A percentile compares a stretch with the other conserved stretches of the same genome.
Conservation (phyloP, 2,888 invertebrate genomes). For the Macrosiphum euphorbiae region DNA sequence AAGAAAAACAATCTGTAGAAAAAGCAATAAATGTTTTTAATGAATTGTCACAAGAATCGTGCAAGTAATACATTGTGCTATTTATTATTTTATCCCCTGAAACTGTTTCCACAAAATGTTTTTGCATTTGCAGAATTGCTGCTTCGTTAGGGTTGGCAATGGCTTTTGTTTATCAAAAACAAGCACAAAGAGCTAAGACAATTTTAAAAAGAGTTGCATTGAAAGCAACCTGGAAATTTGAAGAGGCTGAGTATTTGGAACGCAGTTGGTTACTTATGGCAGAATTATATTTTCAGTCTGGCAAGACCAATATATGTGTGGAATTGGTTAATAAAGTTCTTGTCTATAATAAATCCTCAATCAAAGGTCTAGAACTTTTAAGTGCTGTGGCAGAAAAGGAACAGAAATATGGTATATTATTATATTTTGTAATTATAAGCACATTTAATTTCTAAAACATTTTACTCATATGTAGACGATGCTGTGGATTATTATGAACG, state of each 20-base stretch:
- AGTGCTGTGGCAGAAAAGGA: slow-evolving; percentile 93
- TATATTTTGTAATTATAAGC: not conserved
- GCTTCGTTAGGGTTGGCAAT: slow-evolving; percentile 68
- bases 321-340: slow-evolving; percentile 84
- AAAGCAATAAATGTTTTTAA: slow-evolving; percentile 85
- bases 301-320: slow-evolving; percentile 87
- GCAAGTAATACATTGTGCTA: slow-evolving; percentile 19
- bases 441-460: not conserved
- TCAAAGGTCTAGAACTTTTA: slow-evolving; percentile 89
- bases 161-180: slow-evolving; percentile 79
- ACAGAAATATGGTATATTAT: slow-evolving; percentile 79
- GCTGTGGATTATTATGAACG: slow-evolving; percentile 75
- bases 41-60: slow-evolving; percentile 69
- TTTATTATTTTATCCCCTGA: slow-evolving; percentile 79
- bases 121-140: slow-evolving; percentile 66
- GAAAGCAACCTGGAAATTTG: slow-evolving; percentile 90
- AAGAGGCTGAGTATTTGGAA: slow-evolving; percentile 96
- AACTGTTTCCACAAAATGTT: not conserved
- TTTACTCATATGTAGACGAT: slow-evolving; percentile 69
- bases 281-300: slow-evolving; percentile 87
- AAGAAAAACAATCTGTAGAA: slow-evolving; percentile 87
- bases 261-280: slow-evolving; percentile 95
- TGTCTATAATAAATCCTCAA: slow-evolving; percentile 88
- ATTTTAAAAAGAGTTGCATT: slow-evolving; percentile 87
- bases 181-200: slow-evolving; percentile 90